Evolutionary conservation across 1,140 invertebrate genomes (phyloP).

Genomic region (Arctopsyche grandis): DNA sequence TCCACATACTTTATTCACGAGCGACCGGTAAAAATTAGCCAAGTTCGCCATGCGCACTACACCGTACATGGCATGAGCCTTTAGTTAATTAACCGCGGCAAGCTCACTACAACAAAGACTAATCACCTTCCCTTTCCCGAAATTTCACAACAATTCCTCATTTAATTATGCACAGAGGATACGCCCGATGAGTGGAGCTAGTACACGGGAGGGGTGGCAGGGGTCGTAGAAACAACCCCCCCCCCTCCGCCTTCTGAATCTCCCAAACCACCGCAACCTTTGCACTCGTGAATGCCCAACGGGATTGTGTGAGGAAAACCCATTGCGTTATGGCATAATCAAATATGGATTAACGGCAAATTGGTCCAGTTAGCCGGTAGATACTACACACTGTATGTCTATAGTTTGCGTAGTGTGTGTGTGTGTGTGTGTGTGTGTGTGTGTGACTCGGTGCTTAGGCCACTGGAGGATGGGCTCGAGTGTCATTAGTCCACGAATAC

Average conservation of each 20-base stretch:
- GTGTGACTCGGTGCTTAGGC: background rate
- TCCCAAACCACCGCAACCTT: background rate
- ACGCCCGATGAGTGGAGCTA: background rate
- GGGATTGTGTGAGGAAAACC: conserved; percentile 1
- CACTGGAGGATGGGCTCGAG: background rate
- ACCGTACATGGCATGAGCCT: background rate
- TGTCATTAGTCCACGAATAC: conserved; percentile 4
- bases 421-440: background rate
- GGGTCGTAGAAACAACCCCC: background rate
- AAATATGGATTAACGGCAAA: conserved; percentile 51
- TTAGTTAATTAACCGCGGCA: conserved; percentile 22
- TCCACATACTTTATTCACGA: background rate
- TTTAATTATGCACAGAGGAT: conserved; percentile 37
- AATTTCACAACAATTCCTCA: conserved; percentile 22
- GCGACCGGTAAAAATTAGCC: background rate
- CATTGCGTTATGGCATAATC: conserved; percentile 39
- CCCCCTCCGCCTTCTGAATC: no score
- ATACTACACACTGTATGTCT: no score
- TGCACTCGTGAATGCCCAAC: conserved; percentile 4
- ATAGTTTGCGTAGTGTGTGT: background rate
- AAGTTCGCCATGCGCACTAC: background rate
- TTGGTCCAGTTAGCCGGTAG: conserved; percentile 35
- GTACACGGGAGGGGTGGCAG: background rate
- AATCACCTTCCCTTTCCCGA: conserved; percentile 21
- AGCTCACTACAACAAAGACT: conserved; percentile 4